These are phyloP conservation scores for Euplagia quadripunctaria DNA, from an alignment of 2,888 invertebrate species.

Conservation along the genomic window DNA sequence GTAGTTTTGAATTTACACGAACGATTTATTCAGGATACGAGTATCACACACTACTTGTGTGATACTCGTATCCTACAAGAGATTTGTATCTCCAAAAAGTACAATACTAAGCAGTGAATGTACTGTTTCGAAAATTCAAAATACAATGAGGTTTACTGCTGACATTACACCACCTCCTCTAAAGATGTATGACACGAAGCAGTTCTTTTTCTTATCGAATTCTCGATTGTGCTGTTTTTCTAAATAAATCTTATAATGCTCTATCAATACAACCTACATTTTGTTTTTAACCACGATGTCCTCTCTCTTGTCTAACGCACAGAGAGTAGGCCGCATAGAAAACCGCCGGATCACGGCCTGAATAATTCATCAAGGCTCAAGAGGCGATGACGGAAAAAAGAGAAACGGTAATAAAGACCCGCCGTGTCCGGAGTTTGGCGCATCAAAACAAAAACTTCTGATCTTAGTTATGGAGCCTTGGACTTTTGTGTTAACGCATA, in stretches of 20 bases:
- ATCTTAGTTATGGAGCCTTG: constrained; percentile 18
- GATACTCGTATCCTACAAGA: too few relatives aligned
- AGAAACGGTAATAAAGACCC: constrained; percentile 60
- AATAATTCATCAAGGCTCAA: constrained; percentile 72
- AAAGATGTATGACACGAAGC: not conserved
- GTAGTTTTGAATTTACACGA: not conserved
- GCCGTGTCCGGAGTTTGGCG: constrained; percentile 39
- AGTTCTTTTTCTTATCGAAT: not conserved
- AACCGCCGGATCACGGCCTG: constrained; percentile 65
- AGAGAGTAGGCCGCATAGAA: constrained; percentile 58
- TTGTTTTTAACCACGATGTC: not conserved
- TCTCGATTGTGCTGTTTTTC: not conserved
- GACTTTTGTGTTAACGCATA: not conserved
- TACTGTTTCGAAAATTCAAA: not conserved
- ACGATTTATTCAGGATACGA: too few relatives aligned
- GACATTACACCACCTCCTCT: not conserved
- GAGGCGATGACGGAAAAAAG: constrained; percentile 58
- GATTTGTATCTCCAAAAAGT: too few relatives aligned
- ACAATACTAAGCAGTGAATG: too few relatives aligned
- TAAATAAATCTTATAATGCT: not conserved
- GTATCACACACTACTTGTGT: too few relatives aligned
- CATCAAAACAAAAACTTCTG: constrained; percentile 45
- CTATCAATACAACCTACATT: not conserved
- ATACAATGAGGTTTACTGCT: not conserved
- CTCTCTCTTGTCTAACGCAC: constrained; percentile 17